Evolutionary conservation across 2,113 vertebrate species (phyloP).

Genomic region (Bungarus multicinctus): DNA sequence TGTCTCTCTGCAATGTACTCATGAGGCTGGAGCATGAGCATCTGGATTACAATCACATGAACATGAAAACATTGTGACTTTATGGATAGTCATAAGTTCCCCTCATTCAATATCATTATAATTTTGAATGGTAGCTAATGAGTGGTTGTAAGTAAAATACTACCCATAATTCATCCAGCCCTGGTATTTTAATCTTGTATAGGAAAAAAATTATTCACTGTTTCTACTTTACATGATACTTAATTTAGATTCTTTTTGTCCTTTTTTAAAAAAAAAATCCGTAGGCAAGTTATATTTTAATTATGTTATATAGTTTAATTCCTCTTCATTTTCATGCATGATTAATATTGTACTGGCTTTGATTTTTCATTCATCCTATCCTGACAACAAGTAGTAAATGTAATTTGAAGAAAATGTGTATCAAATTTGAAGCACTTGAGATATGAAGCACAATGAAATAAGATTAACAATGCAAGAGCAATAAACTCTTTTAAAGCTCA

Average conservation of each 20-base stretch:
- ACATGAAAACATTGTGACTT: not conserved
- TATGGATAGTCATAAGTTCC: not conserved
- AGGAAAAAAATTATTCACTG: not conserved
- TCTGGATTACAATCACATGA: not conserved
- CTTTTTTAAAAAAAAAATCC: not conserved
- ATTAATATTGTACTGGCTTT: not conserved
- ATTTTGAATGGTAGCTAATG: not conserved
- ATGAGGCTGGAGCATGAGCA: not conserved
- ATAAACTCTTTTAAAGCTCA: not conserved
- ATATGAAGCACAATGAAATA: not conserved
- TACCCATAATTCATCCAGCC: not conserved
- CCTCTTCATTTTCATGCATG: not conserved
- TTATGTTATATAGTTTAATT: not conserved
- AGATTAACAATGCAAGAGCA: not conserved
- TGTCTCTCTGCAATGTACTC: not conserved
- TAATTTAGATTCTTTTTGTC: not conserved
- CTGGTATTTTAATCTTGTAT: not conserved
- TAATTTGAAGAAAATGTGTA: not conserved
- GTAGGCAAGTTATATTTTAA: not conserved
- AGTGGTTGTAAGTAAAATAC: not conserved
- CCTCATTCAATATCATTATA: not conserved
- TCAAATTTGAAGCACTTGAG: not conserved
- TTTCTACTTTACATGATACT: not conserved
- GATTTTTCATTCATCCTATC: not conserved
- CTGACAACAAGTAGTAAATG: not conserved